Percentiles rank a stretch among this genome's conserved stretches.
Conservation (phyloP, 92 coral and sea anemone genomes). For the Paramuricea clavata region DNA sequence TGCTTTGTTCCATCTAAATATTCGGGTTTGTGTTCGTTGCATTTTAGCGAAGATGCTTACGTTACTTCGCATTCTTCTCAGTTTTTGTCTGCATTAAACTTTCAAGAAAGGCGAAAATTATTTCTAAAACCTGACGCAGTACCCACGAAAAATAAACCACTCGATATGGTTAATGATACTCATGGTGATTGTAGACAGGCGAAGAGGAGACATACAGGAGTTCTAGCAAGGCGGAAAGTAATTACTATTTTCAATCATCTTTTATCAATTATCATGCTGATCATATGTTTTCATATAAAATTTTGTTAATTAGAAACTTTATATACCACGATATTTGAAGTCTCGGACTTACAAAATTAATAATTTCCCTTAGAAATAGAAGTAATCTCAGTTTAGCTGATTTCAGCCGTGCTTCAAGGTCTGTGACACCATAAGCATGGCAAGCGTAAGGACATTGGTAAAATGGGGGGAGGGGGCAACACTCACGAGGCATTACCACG, state of each 20-base stretch:
- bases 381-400: too few species aligned
- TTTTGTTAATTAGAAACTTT: too few species aligned
- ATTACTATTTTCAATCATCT: background rate
- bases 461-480: too few species aligned
- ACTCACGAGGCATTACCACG: too few species aligned
- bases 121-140: slow-evolving; percentile 19
- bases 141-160: slow-evolving; percentile 18
- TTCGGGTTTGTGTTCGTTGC: slow-evolving; percentile 12
- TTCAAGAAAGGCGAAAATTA: background rate
- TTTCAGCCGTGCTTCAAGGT: too few species aligned
- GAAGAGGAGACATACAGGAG: background rate
- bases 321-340: too few species aligned
- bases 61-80: slow-evolving; percentile 3
- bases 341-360: too few species aligned
- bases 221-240: slow-evolving; percentile 1
- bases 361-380: too few species aligned
- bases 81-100: background rate
- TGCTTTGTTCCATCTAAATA: background rate
- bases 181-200: background rate
- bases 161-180: background rate
- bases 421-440: too few species aligned
- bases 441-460: too few species aligned
- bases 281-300: too few species aligned
- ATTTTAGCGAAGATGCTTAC: background rate
- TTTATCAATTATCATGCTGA: too few species aligned